Base-by-base conservation (phyloP, 2,797 vertebrate genomes). In the Rhinoraja longicauda region DNA sequence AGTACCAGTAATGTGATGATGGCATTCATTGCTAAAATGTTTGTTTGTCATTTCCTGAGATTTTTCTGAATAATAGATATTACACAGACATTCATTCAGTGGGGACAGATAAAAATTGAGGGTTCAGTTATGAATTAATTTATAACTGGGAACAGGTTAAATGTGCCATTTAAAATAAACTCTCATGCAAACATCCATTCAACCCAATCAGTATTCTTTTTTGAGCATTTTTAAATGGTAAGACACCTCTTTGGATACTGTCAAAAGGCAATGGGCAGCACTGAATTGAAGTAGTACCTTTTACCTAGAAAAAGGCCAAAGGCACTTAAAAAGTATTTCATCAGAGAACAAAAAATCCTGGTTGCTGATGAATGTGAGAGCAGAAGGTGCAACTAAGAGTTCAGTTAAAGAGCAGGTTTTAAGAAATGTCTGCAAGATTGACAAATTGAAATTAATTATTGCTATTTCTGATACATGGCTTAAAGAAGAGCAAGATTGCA, bases 61-160 rank as follows among this genome's bases (percentile, higher is more conserved):
- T 64, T 73, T 73, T 91, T 73, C 21, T 17, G 36, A 73, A 45
- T 86, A 86, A 84, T 70, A 90, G 6, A 64, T 90, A 64, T 91
- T 73, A 70, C 4, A 45, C 4, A 73, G 39, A 82, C 4, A 91
- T 72, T 12, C 2, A 45, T 73, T 91, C 90, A 72, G 64, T 64
- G 39, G 90, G 67, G 67, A 73, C 32, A 29, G 67, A 91, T 73
- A 73, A 39, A 73, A 36, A 73, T 26, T 19, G 64, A 73, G 67
- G 67, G 26, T 72, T 90, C 72, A 39, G 72, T 45, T 91, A n/a
- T n/a, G 90, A 91, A 91, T 91, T 45, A 39, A 91, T 73, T 26
- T 72, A 26, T 17, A 64, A 86, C 59, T 64, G 12, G 32, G 82
- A 17, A 59, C 29, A n/a, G 53, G 5, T 17, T 26, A 26, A 59